phyloP scores from a whole-genome alignment of 37 sponge, comb jelly and placozoan species.

The Cliona cf. orientalis region DNA sequence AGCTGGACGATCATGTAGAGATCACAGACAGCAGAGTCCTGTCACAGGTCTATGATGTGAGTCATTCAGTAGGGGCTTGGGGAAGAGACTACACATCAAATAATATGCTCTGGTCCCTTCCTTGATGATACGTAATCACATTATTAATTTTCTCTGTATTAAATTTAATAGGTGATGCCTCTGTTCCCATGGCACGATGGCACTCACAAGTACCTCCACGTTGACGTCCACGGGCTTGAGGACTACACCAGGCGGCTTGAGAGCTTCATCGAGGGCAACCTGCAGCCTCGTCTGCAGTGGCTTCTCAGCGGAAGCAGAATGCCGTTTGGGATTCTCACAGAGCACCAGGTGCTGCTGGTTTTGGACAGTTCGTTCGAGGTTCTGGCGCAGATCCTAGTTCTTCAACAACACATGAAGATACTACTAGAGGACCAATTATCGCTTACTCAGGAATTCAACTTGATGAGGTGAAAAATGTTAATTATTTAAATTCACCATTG shows the following conservation, averaged over 20 bases:
- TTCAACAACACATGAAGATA: conserved; percentile 35
- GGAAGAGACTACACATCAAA: neutral
- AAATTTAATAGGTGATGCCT: conserved; percentile 36
- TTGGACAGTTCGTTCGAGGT: conserved; percentile 13
- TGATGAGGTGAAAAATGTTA: conserved; percentile 33
- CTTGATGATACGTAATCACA: no score
- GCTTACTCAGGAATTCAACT: conserved; percentile 29
- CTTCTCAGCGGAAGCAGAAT: conserved; percentile 43
- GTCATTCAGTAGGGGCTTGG: neutral
- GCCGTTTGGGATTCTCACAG: conserved; percentile 41
- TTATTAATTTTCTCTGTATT: neutral
- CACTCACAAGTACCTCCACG: conserved; percentile 45
- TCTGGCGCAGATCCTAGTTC: conserved; percentile 1
- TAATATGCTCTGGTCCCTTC: neutral
- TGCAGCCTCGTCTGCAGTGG: conserved; percentile 30
- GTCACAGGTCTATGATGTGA: conserved; percentile 57
- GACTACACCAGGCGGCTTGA: conserved; percentile 10
- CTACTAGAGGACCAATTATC: conserved; percentile 34
- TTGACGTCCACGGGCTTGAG: conserved; percentile 35
- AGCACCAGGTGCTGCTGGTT: conserved; percentile 29
- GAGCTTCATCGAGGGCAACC: neutral
- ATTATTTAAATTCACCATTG: neutral
- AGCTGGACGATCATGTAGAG: conserved; percentile 13
- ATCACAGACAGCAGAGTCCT: conserved; percentile 12
- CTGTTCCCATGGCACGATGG: conserved; percentile 52